These are phyloP conservation scores for Tetraneura akinire DNA, from an alignment of 1,140 invertebrate genomes.

Conservation along the genomic window DNA sequence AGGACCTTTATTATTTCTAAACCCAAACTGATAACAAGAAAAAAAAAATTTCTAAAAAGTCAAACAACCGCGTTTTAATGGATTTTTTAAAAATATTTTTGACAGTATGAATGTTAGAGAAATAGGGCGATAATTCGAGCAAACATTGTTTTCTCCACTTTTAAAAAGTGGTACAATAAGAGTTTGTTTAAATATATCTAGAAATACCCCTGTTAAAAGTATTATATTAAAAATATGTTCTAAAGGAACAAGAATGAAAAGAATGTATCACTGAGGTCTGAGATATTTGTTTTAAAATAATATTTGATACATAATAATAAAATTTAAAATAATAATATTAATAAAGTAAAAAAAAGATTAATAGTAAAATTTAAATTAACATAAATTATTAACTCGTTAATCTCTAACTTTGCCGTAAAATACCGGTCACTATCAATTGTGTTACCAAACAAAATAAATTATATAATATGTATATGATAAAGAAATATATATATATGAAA, in stretches of 20 bases:
- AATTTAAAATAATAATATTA: too few species aligned
- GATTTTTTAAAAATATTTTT: background rate
- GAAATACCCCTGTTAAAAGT: background rate
- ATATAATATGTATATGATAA: too few species aligned
- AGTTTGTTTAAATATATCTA: too few species aligned
- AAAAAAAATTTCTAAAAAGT: background rate
- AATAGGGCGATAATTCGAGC: background rate
- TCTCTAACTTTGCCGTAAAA: too few species aligned
- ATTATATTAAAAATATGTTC: background rate
- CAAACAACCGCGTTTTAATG: background rate
- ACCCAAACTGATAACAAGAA: background rate
- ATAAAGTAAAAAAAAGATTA: too few species aligned
- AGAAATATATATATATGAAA: too few species aligned
- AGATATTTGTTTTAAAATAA: background rate
- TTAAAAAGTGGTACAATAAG: background rate
- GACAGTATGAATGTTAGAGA: background rate
- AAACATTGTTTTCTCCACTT: constrained; percentile 5
- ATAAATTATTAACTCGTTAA: too few species aligned
- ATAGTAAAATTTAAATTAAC: too few species aligned
- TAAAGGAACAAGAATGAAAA: background rate
- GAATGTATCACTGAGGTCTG: too few species aligned
- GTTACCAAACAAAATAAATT: too few species aligned
- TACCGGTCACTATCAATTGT: too few species aligned
- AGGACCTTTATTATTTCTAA: constrained; percentile 1
- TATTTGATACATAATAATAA: too few species aligned